Evolutionary conservation across 2,113 vertebrate genomes (phyloP).

Genomic region (Brachyhypopomus gauderio): DNA sequence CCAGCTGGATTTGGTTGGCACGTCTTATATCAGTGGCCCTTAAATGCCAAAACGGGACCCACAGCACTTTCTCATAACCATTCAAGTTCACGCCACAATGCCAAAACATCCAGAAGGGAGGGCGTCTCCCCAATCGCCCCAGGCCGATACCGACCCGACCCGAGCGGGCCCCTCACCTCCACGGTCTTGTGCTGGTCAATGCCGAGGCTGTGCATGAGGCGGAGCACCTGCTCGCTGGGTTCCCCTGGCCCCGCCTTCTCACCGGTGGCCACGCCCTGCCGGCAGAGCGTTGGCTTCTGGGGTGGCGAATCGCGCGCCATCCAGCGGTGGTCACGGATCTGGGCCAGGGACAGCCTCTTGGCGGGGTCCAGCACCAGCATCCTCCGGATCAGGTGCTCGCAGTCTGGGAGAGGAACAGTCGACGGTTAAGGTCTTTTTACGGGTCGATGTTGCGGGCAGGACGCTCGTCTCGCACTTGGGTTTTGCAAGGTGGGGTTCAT

Average conservation of each 20-base stretch:
- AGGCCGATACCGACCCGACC: too few relatives aligned
- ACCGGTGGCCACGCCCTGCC: conserved; percentile 77
- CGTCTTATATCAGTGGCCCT: too few relatives aligned
- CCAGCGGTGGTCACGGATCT: conserved; percentile 99
- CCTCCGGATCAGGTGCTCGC: conserved; percentile 95
- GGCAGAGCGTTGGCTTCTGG: conserved; percentile 85
- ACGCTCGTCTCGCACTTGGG: too few relatives aligned
- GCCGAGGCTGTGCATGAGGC: conserved; percentile 96
- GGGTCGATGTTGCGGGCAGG: not conserved
- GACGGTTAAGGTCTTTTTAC: not conserved
- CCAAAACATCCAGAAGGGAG: too few relatives aligned
- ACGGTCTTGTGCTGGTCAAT: conserved; percentile 97
- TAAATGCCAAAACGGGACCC: not conserved
- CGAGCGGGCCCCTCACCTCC: conserved; percentile 80
- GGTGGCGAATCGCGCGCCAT: conserved; percentile 90
- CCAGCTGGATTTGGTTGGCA: too few relatives aligned
- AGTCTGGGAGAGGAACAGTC: conserved; percentile 76
- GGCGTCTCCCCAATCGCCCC: too few relatives aligned
- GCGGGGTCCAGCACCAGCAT: conserved; percentile 96
- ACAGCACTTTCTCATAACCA: not conserved
- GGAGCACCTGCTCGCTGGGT: conserved; percentile 93
- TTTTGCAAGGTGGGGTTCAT: too few relatives aligned
- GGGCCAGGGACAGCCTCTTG: conserved; percentile 88
- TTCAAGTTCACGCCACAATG: too few relatives aligned
- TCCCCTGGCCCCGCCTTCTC: conserved; percentile 78